Base-by-base conservation (phyloP, 2,113 vertebrate species). In the Nematolebias whitei region DNA sequence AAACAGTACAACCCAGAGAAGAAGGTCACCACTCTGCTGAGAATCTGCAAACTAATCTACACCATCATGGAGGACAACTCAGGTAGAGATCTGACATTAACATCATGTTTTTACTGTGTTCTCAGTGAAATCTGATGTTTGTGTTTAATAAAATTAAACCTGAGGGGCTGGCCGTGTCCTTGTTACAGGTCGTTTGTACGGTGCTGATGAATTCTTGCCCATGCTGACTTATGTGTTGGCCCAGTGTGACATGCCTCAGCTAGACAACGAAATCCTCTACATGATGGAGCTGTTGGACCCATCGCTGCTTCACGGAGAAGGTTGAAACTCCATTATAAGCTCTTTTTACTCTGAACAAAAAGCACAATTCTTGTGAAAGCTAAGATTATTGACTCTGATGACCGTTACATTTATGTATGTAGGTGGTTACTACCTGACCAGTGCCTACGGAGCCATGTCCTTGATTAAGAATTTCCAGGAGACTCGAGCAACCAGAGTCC, bases 261-360 rank as follows among this genome's bases (percentile, higher is more conserved):
- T 99, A 82, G 97, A 98, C 76, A 92, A 91, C 0, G 96, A 99
- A 78, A 96, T 98, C 14, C 94, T 97, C 67, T 98, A 98, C 88
- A 98, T 97, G 95, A 98, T 99, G 96, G 96, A 99, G 76, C 87
- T 98, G 71, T 87, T 99, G 78, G 96, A 98, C 84, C 96, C 96
- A 0, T 93, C 95, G 4, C 90, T 98, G 74, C 87, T 98, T 22
- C 95, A 96, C 1, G 97, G 97, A 89, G 97, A 99, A 93, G 97
- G 97, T 99, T 14, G 13, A 41, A 41, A 6, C 41, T 18, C 16
- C 15, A n/a, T 18, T 18, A 45, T 18, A 18, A 45, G 18, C 43
- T 15, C 5, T 15, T 41, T 14, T 15, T 5, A 41, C 40, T 10
- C 18, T n/a, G 18, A n/a, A 9, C 44, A 20, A 20, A n/a, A 20